phyloP scores from a whole-genome alignment of 1,140 invertebrate genomes.

The Thaumatotibia leucotreta region DNA sequence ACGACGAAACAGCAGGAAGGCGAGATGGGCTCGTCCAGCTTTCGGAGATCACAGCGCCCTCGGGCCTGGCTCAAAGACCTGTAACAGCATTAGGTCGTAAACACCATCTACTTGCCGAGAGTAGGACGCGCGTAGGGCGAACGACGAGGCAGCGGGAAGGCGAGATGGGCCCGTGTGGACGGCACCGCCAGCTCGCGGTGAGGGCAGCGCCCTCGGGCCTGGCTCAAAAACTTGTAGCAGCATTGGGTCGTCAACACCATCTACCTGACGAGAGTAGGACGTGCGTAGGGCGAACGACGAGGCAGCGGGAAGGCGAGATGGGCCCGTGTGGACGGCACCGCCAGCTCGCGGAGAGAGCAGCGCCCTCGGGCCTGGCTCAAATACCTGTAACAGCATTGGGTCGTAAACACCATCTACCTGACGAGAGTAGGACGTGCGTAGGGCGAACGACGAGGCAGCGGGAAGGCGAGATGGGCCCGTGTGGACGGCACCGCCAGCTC shows the following conservation, averaged over 20 bases:
- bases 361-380: constrained; percentile 57
- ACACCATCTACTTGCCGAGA: neutral
- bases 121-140: constrained; percentile 31
- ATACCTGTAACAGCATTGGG: constrained; percentile 43
- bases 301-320: constrained; percentile 58
- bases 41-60: constrained; percentile 52
- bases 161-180: constrained; percentile 55
- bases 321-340: constrained; percentile 54
- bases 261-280: neutral
- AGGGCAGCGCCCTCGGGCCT: constrained; percentile 54
- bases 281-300: constrained; percentile 34
- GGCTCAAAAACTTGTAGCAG: constrained; percentile 50
- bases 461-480: constrained; percentile 56
- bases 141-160: constrained; percentile 48
- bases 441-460: constrained; percentile 48
- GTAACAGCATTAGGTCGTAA: constrained; percentile 42
- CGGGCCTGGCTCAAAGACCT: constrained; percentile 55
- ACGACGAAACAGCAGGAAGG: no score
- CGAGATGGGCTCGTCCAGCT: no score
- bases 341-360: constrained; percentile 55
- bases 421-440: neutral
- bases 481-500: constrained; percentile 59
- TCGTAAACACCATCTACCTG: constrained; percentile 20
- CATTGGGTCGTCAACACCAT: constrained; percentile 33
- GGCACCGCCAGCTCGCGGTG: constrained; percentile 55